Base-by-base conservation (phyloP, 2,888 invertebrate genomes). In the Agonum fuliginosum region DNA sequence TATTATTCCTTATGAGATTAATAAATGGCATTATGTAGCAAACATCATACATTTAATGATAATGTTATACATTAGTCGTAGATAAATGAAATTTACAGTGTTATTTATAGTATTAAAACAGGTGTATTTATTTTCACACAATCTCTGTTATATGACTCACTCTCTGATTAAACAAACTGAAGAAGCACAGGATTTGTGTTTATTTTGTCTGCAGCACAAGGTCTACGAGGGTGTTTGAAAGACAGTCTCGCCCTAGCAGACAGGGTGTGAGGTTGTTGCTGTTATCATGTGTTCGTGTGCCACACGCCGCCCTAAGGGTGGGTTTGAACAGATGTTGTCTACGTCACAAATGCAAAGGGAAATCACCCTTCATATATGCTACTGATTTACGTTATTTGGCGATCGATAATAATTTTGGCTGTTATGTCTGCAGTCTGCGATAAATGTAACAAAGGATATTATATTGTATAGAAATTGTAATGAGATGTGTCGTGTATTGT, bases 211-310 rank as follows among this genome's bases (percentile, higher is more conserved):
- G 37, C 37, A 20, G 48, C 48, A 48, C 48, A 48, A 19, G 48
- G 48, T 48, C 48, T 19, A 20, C 48, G 48, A 48, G 48, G 48
- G 48, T 48, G 48, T 4, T 37, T 37, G n/a, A 48, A 48, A 48
- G 48, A 20, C 48, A 6, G 8, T 48, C 48, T 20, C 6, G 20
- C 10, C 48, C 20, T n/a, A n/a, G n/a, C n/a, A 48, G 48, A 48
- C 48, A 48, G 48, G 48, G 48, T 19, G 17, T 48, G 48, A 10
- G 14, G 10, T 43, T 17, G 17, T 2, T 48, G 20, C 20, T 48
- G 20, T 20, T 48, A 48, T 48, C 48, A 20, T 19, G 8, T 20
- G 48, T 10, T 20, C 48, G 48, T 19, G 8, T 20, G 48, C 19
- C 48, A 20, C 48, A 48, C 48, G 48, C 17, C 20, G 48, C 20